Base-by-base conservation (phyloP, 64 coral and sea anemone genomes). In the Actinia equina region DNA sequence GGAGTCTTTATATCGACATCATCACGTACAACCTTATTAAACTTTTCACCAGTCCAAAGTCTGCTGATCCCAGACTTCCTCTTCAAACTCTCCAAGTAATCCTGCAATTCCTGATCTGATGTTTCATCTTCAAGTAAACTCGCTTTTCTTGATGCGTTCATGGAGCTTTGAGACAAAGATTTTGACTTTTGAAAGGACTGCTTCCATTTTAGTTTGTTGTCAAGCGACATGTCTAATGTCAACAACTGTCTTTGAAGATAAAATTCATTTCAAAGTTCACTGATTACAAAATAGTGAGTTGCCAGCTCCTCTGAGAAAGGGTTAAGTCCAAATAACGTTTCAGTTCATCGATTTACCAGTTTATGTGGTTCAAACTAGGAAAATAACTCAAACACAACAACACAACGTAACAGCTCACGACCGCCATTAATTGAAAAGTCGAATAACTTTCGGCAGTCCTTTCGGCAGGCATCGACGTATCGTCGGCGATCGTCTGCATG, bases 1-100 rank as follows among this genome's bases (percentile, higher is more conserved):
- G 93, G 93, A 56, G 93, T 95, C 77, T 88, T 95, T n/a, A n/a
- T n/a, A 64, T 95, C 93, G 54, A 88, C 91, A 4, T 88, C 86
- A 79, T 93, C 86, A 22, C 91, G 86, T 17, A 95, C 86, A 3
- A 53, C 45, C 67, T 30, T 91, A 42, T 89, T 82, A 83, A 95
- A 95, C 18, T 77, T 95, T 2, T 84, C 44, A 84, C 93, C 93
- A 46, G 27, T 55, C 93, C 93, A 95, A 5, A 95, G 81, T 77
- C 81, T 23, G 17, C 85, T 91, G 23, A 95, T 80, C 7, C 93
- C 93, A n/a, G 93, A 95, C 43, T 95, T 95, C 54, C 86, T 88
- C 59, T 92, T 95, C 25, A 95, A 77, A 12, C 84, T 95, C 13
- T 87, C 89, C 78, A 95, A 76, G 49, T 95, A 95, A 41, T 91